phyloP scores from a whole-genome alignment of 2,888 invertebrate species.

The Odontocolon sp. region DNA sequence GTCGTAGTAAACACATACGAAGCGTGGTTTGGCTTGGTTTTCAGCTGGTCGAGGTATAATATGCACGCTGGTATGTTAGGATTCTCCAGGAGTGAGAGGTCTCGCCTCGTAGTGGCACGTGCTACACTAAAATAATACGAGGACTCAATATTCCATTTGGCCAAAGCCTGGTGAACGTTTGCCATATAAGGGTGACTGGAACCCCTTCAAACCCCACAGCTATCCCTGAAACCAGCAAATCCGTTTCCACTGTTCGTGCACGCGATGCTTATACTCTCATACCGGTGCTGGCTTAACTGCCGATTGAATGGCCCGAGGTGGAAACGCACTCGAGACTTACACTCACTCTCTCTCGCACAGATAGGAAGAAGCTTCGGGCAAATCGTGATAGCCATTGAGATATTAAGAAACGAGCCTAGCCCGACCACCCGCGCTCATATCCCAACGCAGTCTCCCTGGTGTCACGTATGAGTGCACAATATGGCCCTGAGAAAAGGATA shows the following conservation, averaged over 20 bases:
- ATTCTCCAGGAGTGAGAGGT: not conserved
- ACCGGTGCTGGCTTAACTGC: slow-evolving; percentile 61
- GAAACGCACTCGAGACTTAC: slow-evolving; percentile 60
- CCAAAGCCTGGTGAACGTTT: slow-evolving; percentile 50
- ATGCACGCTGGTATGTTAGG: not conserved
- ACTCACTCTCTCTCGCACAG: slow-evolving; percentile 26
- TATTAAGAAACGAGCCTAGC: slow-evolving; percentile 58
- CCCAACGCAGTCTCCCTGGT: not conserved
- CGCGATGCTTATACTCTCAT: slow-evolving; percentile 17
- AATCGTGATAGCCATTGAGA: slow-evolving; percentile 49
- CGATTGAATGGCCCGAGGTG: slow-evolving; percentile 65
- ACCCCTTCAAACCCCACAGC: slow-evolving; percentile 32
- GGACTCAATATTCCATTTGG: slow-evolving; percentile 77
- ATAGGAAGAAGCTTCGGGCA: slow-evolving; percentile 24
- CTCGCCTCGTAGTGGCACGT: slow-evolving; percentile 67
- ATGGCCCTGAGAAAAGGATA: slow-evolving; percentile 27
- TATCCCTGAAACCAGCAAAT: slow-evolving; percentile 31
- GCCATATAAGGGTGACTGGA: too few species aligned
- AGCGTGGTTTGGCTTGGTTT: not conserved
- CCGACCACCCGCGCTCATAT: not conserved
- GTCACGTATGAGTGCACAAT: slow-evolving; percentile 47
- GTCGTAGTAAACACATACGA: too few species aligned
- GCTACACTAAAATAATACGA: slow-evolving; percentile 75
- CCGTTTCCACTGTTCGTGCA: slow-evolving; percentile 52
- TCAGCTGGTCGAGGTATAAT: slow-evolving; percentile 3